phyloP scores from a whole-genome alignment of 2,888 invertebrate species.

The Lathronympha strigana region DNA sequence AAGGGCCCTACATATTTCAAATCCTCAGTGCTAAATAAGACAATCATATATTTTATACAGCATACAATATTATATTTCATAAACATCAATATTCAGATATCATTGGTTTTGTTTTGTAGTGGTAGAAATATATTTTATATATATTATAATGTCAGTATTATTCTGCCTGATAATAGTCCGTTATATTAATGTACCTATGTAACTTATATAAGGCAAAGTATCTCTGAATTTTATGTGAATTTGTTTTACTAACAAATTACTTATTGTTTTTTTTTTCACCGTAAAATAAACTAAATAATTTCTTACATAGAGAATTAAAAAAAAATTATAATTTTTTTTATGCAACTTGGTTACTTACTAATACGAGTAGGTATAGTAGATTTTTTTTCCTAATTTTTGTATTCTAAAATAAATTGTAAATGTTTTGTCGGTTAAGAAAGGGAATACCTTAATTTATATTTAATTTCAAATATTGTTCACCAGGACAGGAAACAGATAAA shows the following conservation, averaged over 20 bases:
- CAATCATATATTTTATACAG: conserved; percentile 28
- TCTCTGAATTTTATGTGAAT: too few species aligned
- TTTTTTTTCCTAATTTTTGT: too few species aligned
- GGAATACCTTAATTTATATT: neutral
- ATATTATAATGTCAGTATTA: neutral
- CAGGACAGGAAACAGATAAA: neutral
- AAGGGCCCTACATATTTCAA: conserved; percentile 37
- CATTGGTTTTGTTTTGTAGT: conserved; percentile 37
- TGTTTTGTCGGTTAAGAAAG: neutral
- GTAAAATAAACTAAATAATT: too few species aligned
- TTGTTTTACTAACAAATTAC: too few species aligned
- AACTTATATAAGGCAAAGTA: neutral
- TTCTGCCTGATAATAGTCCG: conserved; percentile 1
- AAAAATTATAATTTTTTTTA: too few species aligned
- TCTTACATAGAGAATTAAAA: neutral
- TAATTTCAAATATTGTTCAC: neutral
- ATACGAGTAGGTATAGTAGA: too few species aligned
- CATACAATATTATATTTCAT: conserved; percentile 19
- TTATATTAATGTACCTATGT: neutral
- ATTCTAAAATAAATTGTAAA: too few species aligned
- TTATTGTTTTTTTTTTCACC: too few species aligned
- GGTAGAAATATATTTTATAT: conserved; percentile 31
- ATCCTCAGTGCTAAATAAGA: conserved; percentile 41
- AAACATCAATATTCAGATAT: conserved; percentile 40
- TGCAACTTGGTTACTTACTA: too few species aligned